These are phyloP conservation scores for Oncorhynchus nerka DNA, from an alignment of 2,113 vertebrate genomes.

Conservation along the genomic window DNA sequence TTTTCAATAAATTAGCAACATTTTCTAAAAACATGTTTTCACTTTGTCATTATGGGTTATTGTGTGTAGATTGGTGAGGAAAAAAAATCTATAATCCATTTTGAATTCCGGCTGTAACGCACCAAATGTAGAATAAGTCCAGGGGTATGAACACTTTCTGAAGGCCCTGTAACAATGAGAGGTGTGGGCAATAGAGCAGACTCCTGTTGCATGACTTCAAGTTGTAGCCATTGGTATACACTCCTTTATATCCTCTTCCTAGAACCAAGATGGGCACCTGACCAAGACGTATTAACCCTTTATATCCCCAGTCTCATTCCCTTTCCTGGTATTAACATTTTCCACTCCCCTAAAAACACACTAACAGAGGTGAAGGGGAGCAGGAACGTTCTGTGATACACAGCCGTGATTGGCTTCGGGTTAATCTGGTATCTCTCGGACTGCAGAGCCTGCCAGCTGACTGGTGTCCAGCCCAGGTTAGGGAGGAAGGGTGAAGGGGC, in stretches of 20 bases:
- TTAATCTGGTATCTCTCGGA: constrained; percentile 52
- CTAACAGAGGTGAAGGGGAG: constrained; percentile 20
- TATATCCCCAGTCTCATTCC: no score
- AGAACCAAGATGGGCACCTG: constrained; percentile 21
- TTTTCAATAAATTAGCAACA: no score
- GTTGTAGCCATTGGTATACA: background rate
- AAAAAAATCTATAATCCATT: no score
- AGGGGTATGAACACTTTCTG: no score
- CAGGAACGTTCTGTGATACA: background rate
- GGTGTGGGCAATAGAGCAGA: background rate
- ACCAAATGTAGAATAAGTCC: no score
- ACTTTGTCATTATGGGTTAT: no score
- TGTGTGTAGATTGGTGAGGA: no score
- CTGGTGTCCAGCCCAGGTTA: constrained; percentile 48
- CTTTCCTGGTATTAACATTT: constrained; percentile 9
- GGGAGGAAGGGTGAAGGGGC: constrained; percentile 35
- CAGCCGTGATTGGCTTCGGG: constrained; percentile 10
- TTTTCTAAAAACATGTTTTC: no score
- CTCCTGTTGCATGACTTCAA: constrained; percentile 57
- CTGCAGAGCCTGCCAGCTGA: constrained; percentile 42
- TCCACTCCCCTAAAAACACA: constrained; percentile 16
- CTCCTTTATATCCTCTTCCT: no score
- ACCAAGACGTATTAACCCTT: no score
- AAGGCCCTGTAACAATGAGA: no score
- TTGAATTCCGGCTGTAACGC: no score